Evolutionary conservation across 2,797 vertebrate genomes (phyloP), one percentile per base, ranked within the genome.

Genomic region (Eulemur coronatus): DNA sequence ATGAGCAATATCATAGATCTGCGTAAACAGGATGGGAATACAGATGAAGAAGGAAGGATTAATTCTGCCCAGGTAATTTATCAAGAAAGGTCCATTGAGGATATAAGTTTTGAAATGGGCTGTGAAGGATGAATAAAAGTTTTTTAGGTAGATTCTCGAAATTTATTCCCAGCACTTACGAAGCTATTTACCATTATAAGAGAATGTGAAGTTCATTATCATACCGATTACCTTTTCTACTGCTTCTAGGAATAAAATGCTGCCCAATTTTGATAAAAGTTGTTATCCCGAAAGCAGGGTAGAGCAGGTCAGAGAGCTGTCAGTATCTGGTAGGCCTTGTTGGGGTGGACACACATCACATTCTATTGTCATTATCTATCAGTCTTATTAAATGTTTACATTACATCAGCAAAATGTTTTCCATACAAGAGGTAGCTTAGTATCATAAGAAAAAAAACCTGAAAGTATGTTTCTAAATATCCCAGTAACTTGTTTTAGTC

Each of bases 321-420:
- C 92, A 57, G 72, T 41, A 15, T 89, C 93, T 94, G 67, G 82
- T 86, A 89, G 94, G 84, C 95, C 93, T 93, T 88, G 70, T 91
- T 82, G 75, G 69, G 65, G 50, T 73, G 67, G 78, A 72, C 95
- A 84, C 96, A 80, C 48, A 82, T 96, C 82, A 84, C 82, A 84
- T 97, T 84, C 88, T 96, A 52, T 78, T 84, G 85, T 96, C 88
- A 84, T 96, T 80, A 30, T 96, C 75, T 80, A 87, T 93, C 89
- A 76, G 70, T 95, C 91, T 75, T 52, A 92, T 89, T 91, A 88
- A 95, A 70, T 79, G 75, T 97, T 93, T 91, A 65, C 76, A 85
- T 96, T 92, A 55, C 95, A 79, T 96, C 93, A 84, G 88, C 84
- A 94, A 84, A 95, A 90, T 80, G 59, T 93, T 97, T 97, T 91